A percentile compares a stretch with the other conserved stretches of the same genome.
Conservation (phyloP, 1,140 invertebrate genomes). For the Drosophila tani region DNA sequence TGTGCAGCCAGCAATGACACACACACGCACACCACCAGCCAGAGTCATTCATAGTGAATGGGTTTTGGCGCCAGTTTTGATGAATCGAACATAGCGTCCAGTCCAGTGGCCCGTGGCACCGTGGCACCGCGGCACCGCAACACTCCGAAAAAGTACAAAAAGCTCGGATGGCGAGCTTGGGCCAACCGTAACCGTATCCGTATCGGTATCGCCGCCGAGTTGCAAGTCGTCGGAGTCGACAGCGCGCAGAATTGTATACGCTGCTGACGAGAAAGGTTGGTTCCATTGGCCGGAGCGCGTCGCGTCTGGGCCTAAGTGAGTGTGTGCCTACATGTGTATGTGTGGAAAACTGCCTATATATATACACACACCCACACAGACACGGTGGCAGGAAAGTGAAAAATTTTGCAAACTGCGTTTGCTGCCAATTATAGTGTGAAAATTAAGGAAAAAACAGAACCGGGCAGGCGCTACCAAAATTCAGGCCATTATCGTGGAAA, state of each 20-base stretch:
- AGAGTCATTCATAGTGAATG: constrained; percentile 32
- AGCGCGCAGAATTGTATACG: constrained; percentile 82
- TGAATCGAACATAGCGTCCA: constrained; percentile 48
- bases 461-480: neutral
- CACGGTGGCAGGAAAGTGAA: constrained; percentile 63
- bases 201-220: constrained; percentile 38
- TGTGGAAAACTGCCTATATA: constrained; percentile 49
- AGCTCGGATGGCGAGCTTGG: constrained; percentile 61
- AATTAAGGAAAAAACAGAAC: constrained; percentile 26
- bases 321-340: constrained; percentile 33
- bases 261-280: constrained; percentile 84
- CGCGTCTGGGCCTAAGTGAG: constrained; percentile 30
- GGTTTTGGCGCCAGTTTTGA: constrained; percentile 76
- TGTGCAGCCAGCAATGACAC: constrained; percentile 12
- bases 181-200: constrained; percentile 10
- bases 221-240: constrained; percentile 40
- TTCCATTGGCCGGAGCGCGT: constrained; percentile 54
- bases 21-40: constrained; percentile 1
- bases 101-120: constrained; percentile 16
- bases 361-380: constrained; percentile 39
- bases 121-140: constrained; percentile 41
- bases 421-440: constrained; percentile 52
- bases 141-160: constrained; percentile 63
- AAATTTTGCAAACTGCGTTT: constrained; percentile 62
- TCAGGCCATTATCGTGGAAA: constrained; percentile 33